Percentiles rank a stretch among this genome's conserved stretches.
phyloP scores from a whole-genome alignment of 2,888 invertebrate genomes.

The Calameuta idolon region DNA sequence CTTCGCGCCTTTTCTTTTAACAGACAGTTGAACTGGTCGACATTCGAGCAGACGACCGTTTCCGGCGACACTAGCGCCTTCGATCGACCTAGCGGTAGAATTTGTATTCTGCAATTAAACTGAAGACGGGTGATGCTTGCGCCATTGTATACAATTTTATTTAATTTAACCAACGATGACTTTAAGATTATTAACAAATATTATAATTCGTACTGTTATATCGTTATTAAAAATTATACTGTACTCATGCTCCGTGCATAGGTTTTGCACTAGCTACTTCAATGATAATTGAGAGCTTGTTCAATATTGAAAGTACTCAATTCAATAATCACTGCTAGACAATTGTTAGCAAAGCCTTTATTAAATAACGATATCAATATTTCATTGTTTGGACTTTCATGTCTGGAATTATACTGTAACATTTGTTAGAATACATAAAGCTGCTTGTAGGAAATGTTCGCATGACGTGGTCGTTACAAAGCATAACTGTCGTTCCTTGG shows the following conservation, averaged over 20 bases:
- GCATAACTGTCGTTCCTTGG: conserved; percentile 35
- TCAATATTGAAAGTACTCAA: too few species aligned
- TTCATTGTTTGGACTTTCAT: not conserved
- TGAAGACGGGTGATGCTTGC: not conserved
- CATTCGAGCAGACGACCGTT: conserved; percentile 41
- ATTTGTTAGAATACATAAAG: not conserved
- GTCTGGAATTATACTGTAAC: not conserved
- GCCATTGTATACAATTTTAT: not conserved
- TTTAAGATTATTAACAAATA: conserved; percentile 4
- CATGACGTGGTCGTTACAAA: not conserved
- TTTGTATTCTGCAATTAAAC: not conserved
- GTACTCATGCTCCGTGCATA: not conserved
- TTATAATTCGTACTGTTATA: not conserved
- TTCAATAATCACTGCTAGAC: not conserved
- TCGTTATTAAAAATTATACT: not conserved
- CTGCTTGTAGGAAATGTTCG: not conserved
- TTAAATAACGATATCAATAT: conserved; percentile 23
- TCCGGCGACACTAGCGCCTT: conserved; percentile 35
- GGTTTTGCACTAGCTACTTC: not conserved
- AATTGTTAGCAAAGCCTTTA: conserved; percentile 33
- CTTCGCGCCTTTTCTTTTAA: not conserved
- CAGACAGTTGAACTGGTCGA: not conserved
- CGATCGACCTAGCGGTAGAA: conserved; percentile 1
- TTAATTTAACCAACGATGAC: not conserved
- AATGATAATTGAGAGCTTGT: not conserved